Evolutionary conservation across 2,797 vertebrate genomes (phyloP), one percentile per base, ranked within the genome.

Genomic region (Etheostoma perlongum): DNA sequence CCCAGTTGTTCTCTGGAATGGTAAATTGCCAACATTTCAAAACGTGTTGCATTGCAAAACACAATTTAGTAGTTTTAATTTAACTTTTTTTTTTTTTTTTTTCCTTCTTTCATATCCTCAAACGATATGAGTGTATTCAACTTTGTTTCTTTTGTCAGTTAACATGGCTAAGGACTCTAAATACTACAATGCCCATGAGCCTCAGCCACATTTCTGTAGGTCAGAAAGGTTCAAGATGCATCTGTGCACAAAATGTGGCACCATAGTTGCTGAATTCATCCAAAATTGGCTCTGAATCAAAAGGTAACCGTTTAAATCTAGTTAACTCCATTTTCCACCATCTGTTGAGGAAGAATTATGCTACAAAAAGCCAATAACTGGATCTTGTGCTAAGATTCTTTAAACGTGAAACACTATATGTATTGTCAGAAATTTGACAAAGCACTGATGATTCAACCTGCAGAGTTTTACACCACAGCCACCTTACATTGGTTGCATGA

Each of bases 161-260:
- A 40, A 2, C 36, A 3, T 48, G 18, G 6, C n/a, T 21, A 21
- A 42, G 44, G 13, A 46, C 42, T 47, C 23, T 19, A 63, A 63
- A 63, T 30, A 48, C 51, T 67, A 44, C 21, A 54, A 18, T 27
- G 27, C 33, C 49, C n/a, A 53, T 53, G 64, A 66, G 30, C 12
- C 49, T 65, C 64, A 53, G 49, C 30, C 15, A 18, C 15, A 42
- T 9, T 27, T 67, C 36, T 30, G 18, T 27, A 5, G 16, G 10
- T 44, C 12, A 46, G 23, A 49, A 36, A 10, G 27, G 47, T 14
- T n/a, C 5, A 6, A 40, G 36, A 40, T 2, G 36, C 36, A 40
- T 40, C 15, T 51, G 19, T n/a, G 48, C 19, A 19, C 19, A 54
- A 15, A 25, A 54, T 1, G 7, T 6, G 5, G 59, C 51, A 19